A percentile compares a stretch with the other conserved stretches of the same genome.
Evolutionary conservation across 2,113 vertebrate species (phyloP).

Genomic region (Illadopsis cleaveri): DNA sequence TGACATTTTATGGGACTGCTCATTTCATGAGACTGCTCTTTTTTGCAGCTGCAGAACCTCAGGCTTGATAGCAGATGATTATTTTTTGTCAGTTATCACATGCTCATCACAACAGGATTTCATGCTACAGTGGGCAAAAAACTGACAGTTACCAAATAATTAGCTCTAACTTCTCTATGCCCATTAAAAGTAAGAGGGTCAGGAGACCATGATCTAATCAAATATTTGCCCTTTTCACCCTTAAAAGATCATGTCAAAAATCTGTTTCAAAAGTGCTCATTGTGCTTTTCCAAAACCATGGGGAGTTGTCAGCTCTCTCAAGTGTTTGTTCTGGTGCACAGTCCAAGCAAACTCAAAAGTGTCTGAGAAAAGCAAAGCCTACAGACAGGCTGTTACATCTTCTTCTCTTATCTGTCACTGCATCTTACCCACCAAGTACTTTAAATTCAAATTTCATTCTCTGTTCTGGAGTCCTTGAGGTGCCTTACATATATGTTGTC

Average conservation of each 20-base stretch:
- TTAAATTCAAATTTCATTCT: background rate
- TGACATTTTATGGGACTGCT: conserved; percentile 44
- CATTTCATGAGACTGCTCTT: conserved; percentile 18
- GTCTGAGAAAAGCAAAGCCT: background rate
- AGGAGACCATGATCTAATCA: background rate
- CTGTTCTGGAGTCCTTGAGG: background rate
- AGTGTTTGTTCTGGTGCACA: background rate
- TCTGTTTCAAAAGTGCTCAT: background rate
- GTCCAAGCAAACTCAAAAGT: background rate
- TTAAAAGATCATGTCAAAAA: background rate
- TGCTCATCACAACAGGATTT: conserved; percentile 18
- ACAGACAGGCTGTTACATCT: background rate
- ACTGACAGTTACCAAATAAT: background rate
- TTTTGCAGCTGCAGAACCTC: conserved; percentile 30
- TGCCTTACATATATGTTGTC: background rate
- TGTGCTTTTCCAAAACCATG: background rate
- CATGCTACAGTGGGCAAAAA: background rate
- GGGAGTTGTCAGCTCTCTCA: background rate
- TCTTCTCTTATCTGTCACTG: background rate
- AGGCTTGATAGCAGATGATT: conserved; percentile 4
- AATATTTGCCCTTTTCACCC: background rate
- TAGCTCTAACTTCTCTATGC: background rate
- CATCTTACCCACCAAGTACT: background rate
- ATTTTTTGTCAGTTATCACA: conserved; percentile 32
- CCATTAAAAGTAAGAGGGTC: background rate